Evolutionary conservation across 2,113 vertebrate genomes (phyloP).

Genomic region (Mus pahari): DNA sequence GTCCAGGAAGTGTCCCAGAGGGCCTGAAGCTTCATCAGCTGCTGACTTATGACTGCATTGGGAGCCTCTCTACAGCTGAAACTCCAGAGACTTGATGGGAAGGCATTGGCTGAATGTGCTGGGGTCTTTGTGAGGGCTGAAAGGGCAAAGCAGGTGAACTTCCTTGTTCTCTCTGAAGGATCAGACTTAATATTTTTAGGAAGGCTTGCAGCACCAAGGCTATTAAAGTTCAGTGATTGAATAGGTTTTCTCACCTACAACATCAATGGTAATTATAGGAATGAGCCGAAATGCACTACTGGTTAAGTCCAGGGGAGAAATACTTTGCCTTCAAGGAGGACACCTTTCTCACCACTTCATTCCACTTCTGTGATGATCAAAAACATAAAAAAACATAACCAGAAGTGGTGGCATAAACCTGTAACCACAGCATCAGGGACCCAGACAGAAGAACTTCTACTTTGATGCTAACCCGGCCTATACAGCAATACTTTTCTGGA

Average conservation of each 20-base stretch:
- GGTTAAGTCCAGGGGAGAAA: constrained; percentile 30
- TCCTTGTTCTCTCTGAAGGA: constrained; percentile 19
- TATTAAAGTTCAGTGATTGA: constrained; percentile 59
- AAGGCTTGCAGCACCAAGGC: not conserved
- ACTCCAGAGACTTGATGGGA: not conserved
- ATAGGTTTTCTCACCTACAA: constrained; percentile 45
- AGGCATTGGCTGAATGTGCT: not conserved
- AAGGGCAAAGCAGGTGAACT: constrained; percentile 18
- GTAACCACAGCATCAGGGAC: not conserved
- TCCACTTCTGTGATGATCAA: not conserved
- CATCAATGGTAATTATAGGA: constrained; percentile 50
- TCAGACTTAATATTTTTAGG: constrained; percentile 44
- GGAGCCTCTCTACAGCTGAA: not conserved
- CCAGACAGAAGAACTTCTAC: not conserved
- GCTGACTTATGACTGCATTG: not conserved
- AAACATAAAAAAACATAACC: not conserved
- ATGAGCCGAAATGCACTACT: constrained; percentile 41
- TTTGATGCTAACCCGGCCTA: not conserved
- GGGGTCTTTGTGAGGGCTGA: not conserved
- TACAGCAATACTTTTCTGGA: not conserved
- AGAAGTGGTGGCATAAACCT: not conserved
- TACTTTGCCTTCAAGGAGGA: constrained; percentile 26
- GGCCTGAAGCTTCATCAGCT: not conserved
- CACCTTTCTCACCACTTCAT: not conserved
- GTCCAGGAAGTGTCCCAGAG: not conserved